A percentile compares a stretch with the other conserved stretches of the same genome.
Conservation (phyloP, 2,888 invertebrate genomes). For the Tubulanus polymorphus region DNA sequence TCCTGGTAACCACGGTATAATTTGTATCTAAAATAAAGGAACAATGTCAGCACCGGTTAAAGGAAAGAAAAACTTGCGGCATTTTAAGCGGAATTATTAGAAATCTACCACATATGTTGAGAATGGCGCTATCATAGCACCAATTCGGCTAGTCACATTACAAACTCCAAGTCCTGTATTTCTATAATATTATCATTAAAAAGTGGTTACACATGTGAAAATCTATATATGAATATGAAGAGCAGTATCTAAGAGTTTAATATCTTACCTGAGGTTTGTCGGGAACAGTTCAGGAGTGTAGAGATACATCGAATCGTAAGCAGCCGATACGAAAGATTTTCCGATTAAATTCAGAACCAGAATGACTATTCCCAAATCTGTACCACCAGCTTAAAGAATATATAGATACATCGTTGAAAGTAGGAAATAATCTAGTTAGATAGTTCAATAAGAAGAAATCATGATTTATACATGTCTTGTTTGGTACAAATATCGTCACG, state of each 20-base stretch:
- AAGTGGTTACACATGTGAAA: neutral
- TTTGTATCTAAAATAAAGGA: slow-evolving; percentile 13
- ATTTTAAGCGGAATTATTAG: neutral
- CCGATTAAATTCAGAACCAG: no score
- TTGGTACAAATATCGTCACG: no score
- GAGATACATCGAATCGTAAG: no score
- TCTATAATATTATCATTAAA: neutral
- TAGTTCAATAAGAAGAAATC: no score
- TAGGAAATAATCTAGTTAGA: no score
- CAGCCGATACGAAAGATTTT: no score
- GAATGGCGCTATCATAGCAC: slow-evolving; percentile 6
- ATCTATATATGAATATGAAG: neutral
- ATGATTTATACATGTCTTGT: no score
- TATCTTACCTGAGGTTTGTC: slow-evolving; percentile 6
- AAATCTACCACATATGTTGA: neutral
- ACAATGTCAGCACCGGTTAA: neutral
- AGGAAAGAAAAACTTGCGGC: neutral
- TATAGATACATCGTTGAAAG: no score
- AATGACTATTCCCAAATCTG: no score
- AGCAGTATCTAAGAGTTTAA: neutral
- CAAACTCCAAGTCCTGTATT: slow-evolving; percentile 2
- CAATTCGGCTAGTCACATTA: slow-evolving; percentile 1
- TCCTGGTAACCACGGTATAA: slow-evolving; percentile 21
- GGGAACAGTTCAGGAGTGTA: slow-evolving; percentile 8
- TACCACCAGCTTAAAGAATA: no score